Conservation (phyloP, 2,888 invertebrate genomes). For the Amphipyra tragopoginis region DNA sequence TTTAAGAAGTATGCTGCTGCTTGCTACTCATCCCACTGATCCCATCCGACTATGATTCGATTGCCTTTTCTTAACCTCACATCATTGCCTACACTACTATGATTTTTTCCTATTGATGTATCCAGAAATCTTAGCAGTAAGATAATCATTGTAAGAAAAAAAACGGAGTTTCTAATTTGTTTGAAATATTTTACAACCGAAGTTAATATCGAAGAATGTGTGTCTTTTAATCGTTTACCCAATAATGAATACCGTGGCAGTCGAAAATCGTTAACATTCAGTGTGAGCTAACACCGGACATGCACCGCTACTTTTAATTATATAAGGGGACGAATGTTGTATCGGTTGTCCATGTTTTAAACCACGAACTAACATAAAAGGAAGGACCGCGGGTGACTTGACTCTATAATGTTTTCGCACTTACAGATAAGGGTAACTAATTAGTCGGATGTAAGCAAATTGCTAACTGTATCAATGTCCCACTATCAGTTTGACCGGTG, state of each 20-base stretch:
- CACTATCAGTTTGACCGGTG: slow-evolving; percentile 20
- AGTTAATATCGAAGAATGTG: background rate
- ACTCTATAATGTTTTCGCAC: slow-evolving; percentile 44
- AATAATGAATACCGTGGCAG: background rate
- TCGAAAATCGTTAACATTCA: slow-evolving; percentile 22
- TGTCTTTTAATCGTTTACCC: background rate
- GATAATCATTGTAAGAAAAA: no score
- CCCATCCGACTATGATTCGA: no score
- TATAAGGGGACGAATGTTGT: slow-evolving; percentile 26
- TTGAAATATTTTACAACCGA: no score
- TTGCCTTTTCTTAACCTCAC: no score
- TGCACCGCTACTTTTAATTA: slow-evolving; percentile 50
- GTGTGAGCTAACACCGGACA: slow-evolving; percentile 46
- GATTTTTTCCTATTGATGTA: no score
- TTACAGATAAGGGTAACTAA: slow-evolving; percentile 41
- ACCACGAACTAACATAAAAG: slow-evolving; percentile 32
- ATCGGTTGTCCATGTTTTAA: slow-evolving; percentile 34
- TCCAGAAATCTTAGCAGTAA: no score
- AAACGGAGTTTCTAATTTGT: no score
- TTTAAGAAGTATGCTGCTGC: no score
- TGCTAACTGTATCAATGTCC: slow-evolving; percentile 33
- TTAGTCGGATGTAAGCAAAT: slow-evolving; percentile 49
- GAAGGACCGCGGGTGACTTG: slow-evolving; percentile 36
- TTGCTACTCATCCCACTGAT: no score
- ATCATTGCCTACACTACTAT: no score